Percentiles rank a stretch among this genome's conserved stretches.
Evolutionary conservation across 2,888 invertebrate genomes (phyloP).

Genomic region (Hedychridium roseum): DNA sequence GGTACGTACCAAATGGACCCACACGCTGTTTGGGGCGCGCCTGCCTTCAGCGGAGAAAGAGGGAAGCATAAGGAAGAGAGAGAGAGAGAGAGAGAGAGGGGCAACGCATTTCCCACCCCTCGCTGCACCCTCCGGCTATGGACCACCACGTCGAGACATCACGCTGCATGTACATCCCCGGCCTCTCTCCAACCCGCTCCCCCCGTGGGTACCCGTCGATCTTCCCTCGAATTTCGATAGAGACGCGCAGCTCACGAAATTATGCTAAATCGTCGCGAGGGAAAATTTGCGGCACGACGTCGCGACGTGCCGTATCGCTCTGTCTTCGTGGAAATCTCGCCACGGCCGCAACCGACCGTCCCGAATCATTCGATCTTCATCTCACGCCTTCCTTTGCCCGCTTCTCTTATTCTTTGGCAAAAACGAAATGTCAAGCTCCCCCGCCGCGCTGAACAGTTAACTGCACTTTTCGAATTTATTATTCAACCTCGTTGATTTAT

Average conservation of each 20-base stretch:
- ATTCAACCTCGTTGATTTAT: no score
- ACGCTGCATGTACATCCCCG: constrained; percentile 4
- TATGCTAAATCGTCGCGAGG: constrained; percentile 49
- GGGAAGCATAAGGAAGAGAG: constrained; percentile 15
- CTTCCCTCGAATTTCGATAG: constrained; percentile 14
- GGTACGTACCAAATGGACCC: constrained; percentile 46
- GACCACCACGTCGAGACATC: no score
- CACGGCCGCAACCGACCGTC: no score
- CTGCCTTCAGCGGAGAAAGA: constrained; percentile 16
- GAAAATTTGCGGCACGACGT: constrained; percentile 49
- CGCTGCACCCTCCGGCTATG: constrained; percentile 13
- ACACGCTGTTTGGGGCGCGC: constrained; percentile 35
- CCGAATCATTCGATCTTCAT: no score
- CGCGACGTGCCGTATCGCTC: constrained; percentile 40
- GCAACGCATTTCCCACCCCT: constrained; percentile 24
- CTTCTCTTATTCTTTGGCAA: no score
- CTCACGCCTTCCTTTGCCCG: no score
- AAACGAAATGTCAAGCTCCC: no score
- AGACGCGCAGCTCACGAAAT: constrained; percentile 43
- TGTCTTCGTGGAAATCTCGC: constrained; percentile 34
- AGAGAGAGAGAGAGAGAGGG: constrained; percentile 22
- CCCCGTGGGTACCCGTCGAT: constrained; percentile 3
- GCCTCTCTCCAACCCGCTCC: constrained; percentile 3
- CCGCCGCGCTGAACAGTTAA: no score
- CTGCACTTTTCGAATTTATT: no score